Conservation (phyloP, 2,797 vertebrate genomes). For the Chlorospingus flavigularis region DNA sequence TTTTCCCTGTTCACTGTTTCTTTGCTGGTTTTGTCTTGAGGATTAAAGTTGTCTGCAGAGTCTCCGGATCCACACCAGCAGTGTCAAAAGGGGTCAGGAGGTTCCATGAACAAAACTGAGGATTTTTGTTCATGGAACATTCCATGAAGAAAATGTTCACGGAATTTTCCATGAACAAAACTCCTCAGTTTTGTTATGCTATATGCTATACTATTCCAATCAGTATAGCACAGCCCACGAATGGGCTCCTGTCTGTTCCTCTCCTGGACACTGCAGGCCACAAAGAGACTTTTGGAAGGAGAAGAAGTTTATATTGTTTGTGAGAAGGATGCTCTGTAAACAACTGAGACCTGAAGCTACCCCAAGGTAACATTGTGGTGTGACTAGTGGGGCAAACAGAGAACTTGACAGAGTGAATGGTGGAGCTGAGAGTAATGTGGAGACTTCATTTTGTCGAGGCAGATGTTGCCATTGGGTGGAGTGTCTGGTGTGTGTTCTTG, state of each 20-base stretch:
- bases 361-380: neutral
- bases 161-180: too few relatives aligned
- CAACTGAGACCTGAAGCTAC: neutral
- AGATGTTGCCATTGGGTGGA: neutral
- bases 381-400: neutral
- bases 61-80: neutral
- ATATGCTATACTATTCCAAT: neutral
- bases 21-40: neutral
- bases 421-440: neutral
- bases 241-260: neutral
- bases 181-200: too few relatives aligned
- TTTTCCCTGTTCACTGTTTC: neutral
- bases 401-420: neutral
- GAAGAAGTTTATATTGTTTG: neutral
- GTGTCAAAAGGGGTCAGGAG: fast-evolving
- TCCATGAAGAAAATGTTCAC: too few relatives aligned
- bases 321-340: neutral
- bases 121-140: neutral
- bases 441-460: neutral
- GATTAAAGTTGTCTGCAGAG: neutral
- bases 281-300: neutral
- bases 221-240: neutral
- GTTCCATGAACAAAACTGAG: neutral
- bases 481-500: slow-evolving; percentile 1
- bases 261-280: neutral